These are phyloP conservation scores for Itoplectis maculator DNA, from an alignment of 2,888 invertebrate genomes.

Conservation along the genomic window DNA sequence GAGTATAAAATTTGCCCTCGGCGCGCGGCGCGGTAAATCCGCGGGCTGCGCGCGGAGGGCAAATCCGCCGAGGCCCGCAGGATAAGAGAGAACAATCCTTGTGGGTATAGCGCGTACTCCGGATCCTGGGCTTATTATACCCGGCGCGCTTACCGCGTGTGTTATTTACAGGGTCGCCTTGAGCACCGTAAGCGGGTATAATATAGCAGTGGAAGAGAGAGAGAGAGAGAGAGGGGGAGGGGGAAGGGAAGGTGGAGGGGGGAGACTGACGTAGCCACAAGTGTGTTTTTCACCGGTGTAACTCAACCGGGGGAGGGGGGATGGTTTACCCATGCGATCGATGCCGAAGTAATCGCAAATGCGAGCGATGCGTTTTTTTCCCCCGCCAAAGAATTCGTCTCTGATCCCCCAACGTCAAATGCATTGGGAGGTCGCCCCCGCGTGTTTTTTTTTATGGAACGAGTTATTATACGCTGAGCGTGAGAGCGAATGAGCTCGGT, in stretches of 20 bases:
- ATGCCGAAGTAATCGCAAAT: constrained; percentile 69
- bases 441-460: constrained; percentile 20
- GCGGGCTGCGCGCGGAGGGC: neutral
- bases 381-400: constrained; percentile 45
- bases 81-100: constrained; percentile 6
- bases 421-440: too few species aligned
- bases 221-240: too few species aligned
- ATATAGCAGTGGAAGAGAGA: constrained; percentile 37
- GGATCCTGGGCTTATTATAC: constrained; percentile 51
- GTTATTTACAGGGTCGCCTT: constrained; percentile 51
- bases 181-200: constrained; percentile 43
- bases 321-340: constrained; percentile 61
- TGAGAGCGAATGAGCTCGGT: constrained; percentile 19
- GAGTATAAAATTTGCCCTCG: too few species aligned
- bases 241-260: constrained; percentile 40
- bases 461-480: neutral
- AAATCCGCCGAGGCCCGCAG: neutral
- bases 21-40: neutral
- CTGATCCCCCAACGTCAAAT: constrained; percentile 11
- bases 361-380: constrained; percentile 49
- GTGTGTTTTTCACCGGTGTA: constrained; percentile 49
- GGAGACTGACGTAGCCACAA: constrained; percentile 47
- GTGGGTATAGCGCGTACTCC: neutral
- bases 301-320: too few species aligned
- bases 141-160: constrained; percentile 36